These are phyloP conservation scores for Pseudomyrmex concolor DNA, from an alignment of 1,140 invertebrate genomes.

Conservation along the genomic window DNA sequence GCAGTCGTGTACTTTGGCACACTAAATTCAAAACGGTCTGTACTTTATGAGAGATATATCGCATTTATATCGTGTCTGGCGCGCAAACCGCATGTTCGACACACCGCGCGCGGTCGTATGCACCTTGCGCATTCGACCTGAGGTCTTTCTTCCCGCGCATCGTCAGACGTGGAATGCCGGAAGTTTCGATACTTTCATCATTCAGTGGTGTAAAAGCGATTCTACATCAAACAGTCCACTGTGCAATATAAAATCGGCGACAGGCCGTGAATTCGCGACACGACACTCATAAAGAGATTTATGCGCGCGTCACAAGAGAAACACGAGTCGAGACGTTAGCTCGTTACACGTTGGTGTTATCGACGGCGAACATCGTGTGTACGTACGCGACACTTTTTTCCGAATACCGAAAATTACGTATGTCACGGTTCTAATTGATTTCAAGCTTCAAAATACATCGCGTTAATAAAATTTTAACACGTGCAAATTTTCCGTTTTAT, in stretches of 20 bases:
- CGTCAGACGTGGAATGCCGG: conserved; percentile 72
- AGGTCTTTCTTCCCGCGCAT: conserved; percentile 4
- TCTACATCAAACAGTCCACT: conserved; percentile 75
- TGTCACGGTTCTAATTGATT: not conserved
- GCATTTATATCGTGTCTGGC: conserved; percentile 30
- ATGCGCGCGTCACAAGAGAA: conserved; percentile 75
- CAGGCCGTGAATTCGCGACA: conserved; percentile 81
- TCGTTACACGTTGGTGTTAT: conserved; percentile 1
- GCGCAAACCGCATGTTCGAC: conserved; percentile 34
- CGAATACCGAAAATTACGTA: not conserved
- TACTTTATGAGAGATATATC: conserved; percentile 25
- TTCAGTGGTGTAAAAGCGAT: conserved; percentile 76
- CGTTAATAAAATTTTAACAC: not conserved
- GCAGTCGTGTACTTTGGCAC: conserved; percentile 41
- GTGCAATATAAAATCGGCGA: conserved; percentile 81
- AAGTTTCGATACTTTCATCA: conserved; percentile 76
- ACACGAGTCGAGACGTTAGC: conserved; percentile 48
- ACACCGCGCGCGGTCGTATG: conserved; percentile 25
- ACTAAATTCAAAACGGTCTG: conserved; percentile 49
- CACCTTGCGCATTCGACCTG: conserved; percentile 46
- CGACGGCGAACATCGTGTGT: not conserved
- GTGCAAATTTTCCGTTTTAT: too few relatives aligned
- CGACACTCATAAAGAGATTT: conserved; percentile 81
- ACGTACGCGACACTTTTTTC: not conserved
- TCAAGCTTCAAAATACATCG: not conserved